Conservation (phyloP, 2,888 invertebrate species). For the Lycaena phlaeas region DNA sequence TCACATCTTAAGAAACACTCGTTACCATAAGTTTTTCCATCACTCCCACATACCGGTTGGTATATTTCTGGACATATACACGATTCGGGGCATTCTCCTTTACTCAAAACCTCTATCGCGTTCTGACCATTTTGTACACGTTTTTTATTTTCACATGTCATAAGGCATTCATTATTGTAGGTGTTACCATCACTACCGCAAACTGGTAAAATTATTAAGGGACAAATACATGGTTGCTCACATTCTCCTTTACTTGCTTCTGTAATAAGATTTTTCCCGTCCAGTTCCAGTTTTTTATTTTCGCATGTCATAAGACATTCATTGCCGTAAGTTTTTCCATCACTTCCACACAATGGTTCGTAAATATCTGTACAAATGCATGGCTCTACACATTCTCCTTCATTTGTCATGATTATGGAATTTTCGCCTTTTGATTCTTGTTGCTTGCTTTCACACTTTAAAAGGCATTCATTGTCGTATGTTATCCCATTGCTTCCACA, state of each 20-base stretch:
- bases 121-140: slow-evolving; percentile 7
- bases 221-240: slow-evolving; percentile 14
- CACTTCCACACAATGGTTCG: slow-evolving; percentile 20
- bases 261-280: slow-evolving; percentile 2
- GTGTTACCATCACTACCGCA: slow-evolving; percentile 23
- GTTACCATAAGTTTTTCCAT: slow-evolving; percentile 24
- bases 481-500: slow-evolving; percentile 24
- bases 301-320: slow-evolving; percentile 17
- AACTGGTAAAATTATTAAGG: slow-evolving; percentile 15
- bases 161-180: slow-evolving; percentile 23
- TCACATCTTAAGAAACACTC: slow-evolving; percentile 20
- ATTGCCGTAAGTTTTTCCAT: slow-evolving; percentile 20
- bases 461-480: slow-evolving; percentile 22
- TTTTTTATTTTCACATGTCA: slow-evolving; percentile 20
- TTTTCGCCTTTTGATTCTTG: neutral
- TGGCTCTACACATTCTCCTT: slow-evolving; percentile 13
- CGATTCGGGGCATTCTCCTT: slow-evolving; percentile 12
- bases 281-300: slow-evolving; percentile 9
- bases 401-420: neutral
- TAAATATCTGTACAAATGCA: slow-evolving; percentile 15
- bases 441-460: slow-evolving; percentile 19
- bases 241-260: slow-evolving; percentile 11
- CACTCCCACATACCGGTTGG: slow-evolving; percentile 16
- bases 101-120: slow-evolving; percentile 13
- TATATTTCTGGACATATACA: slow-evolving; percentile 12